Conservation (phyloP, 2,888 invertebrate species). For the Drosophila emarginata region DNA sequence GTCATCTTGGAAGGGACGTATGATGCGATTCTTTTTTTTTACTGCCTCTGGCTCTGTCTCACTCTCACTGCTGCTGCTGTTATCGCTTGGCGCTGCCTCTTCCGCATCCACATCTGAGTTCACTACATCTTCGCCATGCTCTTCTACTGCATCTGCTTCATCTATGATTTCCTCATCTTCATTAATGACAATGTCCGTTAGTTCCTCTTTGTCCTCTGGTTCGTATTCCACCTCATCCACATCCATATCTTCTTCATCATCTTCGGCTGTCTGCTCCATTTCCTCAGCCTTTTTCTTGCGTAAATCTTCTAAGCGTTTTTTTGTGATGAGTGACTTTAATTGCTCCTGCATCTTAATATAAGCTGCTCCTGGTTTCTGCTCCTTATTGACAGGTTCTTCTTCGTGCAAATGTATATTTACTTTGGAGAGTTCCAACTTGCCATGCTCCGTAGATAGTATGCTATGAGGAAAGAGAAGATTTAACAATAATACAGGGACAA, state of each 20-base stretch:
- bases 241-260: conserved; percentile 52
- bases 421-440: conserved; percentile 82
- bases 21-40: conserved; percentile 82
- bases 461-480: conserved; percentile 70
- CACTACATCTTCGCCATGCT: conserved; percentile 63
- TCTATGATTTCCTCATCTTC: conserved; percentile 62
- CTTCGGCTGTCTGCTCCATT: conserved; percentile 81
- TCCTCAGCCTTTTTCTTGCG: conserved; percentile 84
- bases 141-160: conserved; percentile 74
- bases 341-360: conserved; percentile 88
- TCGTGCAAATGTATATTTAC: conserved; percentile 71
- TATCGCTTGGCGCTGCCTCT: conserved; percentile 47
- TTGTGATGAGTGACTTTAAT: conserved; percentile 88
- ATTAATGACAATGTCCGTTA: conserved; percentile 36
- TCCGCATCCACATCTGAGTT: conserved; percentile 76
- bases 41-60: conserved; percentile 67
- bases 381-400: conserved; percentile 66
- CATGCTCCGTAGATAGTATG: conserved; percentile 82
- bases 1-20: conserved; percentile 75
- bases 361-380: conserved; percentile 87
- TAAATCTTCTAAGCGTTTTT: conserved; percentile 87
- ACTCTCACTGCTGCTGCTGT: conserved; percentile 54
- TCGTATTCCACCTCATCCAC: conserved; percentile 54
- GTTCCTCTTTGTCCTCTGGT: conserved; percentile 59
- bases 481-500: background rate